Percentiles rank a stretch among this genome's conserved stretches.
Conservation (phyloP, 1,140 invertebrate genomes). For the Grapholita molesta region DNA sequence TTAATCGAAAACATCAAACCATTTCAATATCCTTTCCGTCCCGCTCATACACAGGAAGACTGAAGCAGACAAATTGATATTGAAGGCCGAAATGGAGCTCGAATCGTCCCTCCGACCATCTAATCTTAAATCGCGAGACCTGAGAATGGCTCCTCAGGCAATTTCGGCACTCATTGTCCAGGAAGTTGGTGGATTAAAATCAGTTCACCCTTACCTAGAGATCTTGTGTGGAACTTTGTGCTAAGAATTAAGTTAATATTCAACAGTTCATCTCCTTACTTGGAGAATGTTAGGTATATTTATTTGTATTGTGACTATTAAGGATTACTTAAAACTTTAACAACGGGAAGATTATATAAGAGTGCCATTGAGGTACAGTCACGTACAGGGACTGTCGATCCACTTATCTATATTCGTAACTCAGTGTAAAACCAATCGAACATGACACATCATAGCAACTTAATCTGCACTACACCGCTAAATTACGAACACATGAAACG, state of each 20-base stretch:
- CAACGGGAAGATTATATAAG: no score
- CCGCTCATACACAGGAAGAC: background rate
- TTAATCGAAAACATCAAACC: background rate
- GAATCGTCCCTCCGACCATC: background rate
- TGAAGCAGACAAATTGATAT: slow-evolving; percentile 5
- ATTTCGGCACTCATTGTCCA: slow-evolving; percentile 9
- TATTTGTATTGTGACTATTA: no score
- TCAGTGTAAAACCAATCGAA: no score
- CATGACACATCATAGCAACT: no score
- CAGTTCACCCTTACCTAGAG: background rate
- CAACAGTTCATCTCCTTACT: no score
- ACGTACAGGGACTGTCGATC: no score
- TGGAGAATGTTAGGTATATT: no score
- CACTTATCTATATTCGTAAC: no score
- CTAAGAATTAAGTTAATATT: background rate
- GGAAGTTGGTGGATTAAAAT: slow-evolving; percentile 17
- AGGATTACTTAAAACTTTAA: no score
- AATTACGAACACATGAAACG: no score
- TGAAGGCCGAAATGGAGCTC: background rate
- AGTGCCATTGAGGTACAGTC: no score
- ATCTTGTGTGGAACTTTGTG: background rate
- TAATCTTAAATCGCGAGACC: background rate
- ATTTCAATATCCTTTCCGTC: background rate
- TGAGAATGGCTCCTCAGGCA: slow-evolving; percentile 2
- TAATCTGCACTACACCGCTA: no score